Percentiles rank a stretch among this genome's conserved stretches.
Evolutionary conservation across 92 coral and sea anemone species (phyloP).

Genomic region (Meandrina meandrites): DNA sequence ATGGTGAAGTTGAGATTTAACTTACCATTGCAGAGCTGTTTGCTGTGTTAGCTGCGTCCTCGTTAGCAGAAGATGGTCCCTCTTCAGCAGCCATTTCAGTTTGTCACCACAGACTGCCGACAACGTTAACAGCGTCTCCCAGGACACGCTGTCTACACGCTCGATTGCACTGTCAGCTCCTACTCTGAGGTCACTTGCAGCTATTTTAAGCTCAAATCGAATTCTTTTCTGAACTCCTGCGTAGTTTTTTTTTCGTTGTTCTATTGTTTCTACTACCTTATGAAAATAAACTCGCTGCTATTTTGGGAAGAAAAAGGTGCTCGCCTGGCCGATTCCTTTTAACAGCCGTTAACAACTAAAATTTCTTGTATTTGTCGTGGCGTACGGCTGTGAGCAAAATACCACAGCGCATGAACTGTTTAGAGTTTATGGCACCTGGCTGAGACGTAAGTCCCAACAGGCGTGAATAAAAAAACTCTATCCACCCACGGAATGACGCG

Average conservation of each 20-base stretch:
- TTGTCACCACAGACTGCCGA: neutral
- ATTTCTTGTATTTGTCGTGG: conserved; percentile 5
- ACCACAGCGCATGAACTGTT: neutral
- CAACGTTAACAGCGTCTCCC: conserved; percentile 21
- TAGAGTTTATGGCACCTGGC: conserved; percentile 13
- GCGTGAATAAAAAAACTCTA: conserved; percentile 1
- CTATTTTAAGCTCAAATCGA: conserved; percentile 38
- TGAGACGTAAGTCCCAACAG: conserved; percentile 5
- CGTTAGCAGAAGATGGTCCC: conserved; percentile 10
- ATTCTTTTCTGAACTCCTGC: conserved; percentile 30
- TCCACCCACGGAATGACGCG: conserved; percentile 32
- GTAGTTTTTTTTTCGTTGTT: conserved; percentile 19
- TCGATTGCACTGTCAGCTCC: conserved; percentile 21
- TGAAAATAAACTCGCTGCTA: conserved; percentile 29
- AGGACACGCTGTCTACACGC: conserved; percentile 47
- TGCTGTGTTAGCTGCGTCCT: neutral
- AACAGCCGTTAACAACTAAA: neutral
- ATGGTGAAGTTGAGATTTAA: neutral
- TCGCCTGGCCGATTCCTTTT: neutral
- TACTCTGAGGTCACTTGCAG: neutral
- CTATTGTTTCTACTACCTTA: conserved; percentile 25
- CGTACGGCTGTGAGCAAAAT: conserved; percentile 8
- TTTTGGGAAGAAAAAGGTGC: conserved; percentile 30
- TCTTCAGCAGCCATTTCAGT: conserved; percentile 38
- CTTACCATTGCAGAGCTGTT: conserved; percentile 21